phyloP scores from a whole-genome alignment of 2,888 invertebrate genomes.

The Xanthorhoe spadicearia region DNA sequence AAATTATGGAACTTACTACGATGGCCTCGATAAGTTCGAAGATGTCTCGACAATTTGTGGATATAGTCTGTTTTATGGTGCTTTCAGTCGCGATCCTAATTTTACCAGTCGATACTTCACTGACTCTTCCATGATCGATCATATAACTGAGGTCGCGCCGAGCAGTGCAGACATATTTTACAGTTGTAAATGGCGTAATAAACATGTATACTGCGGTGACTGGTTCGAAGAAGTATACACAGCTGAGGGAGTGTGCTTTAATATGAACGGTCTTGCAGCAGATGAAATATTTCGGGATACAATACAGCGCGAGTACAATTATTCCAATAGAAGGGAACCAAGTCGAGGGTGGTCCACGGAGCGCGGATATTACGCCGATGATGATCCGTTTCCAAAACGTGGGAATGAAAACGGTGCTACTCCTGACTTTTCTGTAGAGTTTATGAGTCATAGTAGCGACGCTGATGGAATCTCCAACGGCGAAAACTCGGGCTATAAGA shows the following conservation, averaged over 20 bases:
- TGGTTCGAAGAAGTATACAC: conserved; percentile 18
- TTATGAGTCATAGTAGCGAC: conserved; percentile 37
- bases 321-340: conserved; percentile 37
- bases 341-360: conserved; percentile 48
- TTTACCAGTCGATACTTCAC: conserved; percentile 12
- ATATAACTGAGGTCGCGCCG: conserved; percentile 8
- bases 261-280: not conserved
- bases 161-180: not conserved
- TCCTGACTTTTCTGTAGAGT: conserved; percentile 49
- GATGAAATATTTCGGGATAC: conserved; percentile 2
- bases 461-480: conserved; percentile 40
- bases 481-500: conserved; percentile 45
- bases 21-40: conserved; percentile 8
- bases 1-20: not conserved
- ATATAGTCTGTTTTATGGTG: not conserved
- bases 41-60: conserved; percentile 15
- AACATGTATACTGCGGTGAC: not conserved
- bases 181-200: not conserved
- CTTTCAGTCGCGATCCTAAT: not conserved
- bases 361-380: conserved; percentile 46
- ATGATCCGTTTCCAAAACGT: conserved; percentile 49
- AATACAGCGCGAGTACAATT: conserved; percentile 49
- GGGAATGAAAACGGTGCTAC: conserved; percentile 53
- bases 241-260: conserved; percentile 4
- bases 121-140: conserved; percentile 5